Percentiles rank a stretch among this genome's conserved stretches.
phyloP scores from a whole-genome alignment of 2,888 invertebrate species.

The Hecatera dysodea region DNA sequence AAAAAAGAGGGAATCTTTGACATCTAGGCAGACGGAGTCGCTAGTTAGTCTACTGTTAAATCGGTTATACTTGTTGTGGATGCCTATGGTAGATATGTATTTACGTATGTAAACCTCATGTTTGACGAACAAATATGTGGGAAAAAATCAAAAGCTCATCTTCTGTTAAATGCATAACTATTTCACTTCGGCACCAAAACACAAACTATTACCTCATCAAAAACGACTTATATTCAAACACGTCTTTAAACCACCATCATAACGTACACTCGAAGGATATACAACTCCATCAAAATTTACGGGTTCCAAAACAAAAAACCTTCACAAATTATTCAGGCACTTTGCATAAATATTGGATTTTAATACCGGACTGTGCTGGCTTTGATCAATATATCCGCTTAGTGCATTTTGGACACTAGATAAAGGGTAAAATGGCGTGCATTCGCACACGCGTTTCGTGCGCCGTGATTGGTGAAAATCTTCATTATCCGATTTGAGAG shows the following conservation, averaged over 20 bases:
- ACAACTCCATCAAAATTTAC: constrained; percentile 42
- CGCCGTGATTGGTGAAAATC: constrained; percentile 59
- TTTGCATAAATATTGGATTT: constrained; percentile 66
- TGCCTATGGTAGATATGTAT: not conserved
- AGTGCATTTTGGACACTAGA: constrained; percentile 61
- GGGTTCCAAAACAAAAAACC: constrained; percentile 50
- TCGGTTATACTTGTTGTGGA: too few relatives aligned
- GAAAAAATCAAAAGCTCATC: not conserved
- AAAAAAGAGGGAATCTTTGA: too few relatives aligned
- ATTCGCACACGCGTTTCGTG: constrained; percentile 66
- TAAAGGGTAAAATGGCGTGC: constrained; percentile 68
- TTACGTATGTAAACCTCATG: not conserved
- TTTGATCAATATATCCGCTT: constrained; percentile 69
- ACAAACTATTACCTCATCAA: constrained; percentile 10
- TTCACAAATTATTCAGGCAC: constrained; percentile 58
- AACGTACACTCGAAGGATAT: constrained; percentile 24
- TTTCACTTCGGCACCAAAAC: not conserved
- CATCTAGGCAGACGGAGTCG: too few relatives aligned
- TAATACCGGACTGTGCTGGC: constrained; percentile 57
- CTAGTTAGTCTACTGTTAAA: too few relatives aligned
- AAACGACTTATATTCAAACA: constrained; percentile 30
- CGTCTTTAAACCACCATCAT: constrained; percentile 36
- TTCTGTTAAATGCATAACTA: not conserved
- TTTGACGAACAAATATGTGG: too few relatives aligned
- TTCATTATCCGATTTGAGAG: constrained; percentile 60